Conservation (phyloP, 2,888 invertebrate genomes). For the Diogma glabrata region DNA sequence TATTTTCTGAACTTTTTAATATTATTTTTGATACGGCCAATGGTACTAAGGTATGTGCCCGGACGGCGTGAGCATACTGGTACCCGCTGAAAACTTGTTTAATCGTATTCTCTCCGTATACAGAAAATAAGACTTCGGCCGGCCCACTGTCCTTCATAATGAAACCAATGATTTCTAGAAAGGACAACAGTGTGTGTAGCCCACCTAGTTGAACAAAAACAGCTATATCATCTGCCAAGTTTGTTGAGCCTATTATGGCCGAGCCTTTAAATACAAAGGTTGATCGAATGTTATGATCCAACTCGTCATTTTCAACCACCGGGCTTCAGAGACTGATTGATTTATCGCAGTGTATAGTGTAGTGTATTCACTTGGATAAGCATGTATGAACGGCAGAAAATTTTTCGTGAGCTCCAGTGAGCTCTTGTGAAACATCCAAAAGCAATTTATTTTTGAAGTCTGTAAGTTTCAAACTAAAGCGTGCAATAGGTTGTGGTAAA, state of each 20-base stretch:
- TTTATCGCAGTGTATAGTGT: constrained; percentile 3
- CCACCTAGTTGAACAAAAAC: not conserved
- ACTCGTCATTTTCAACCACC: too few species aligned
- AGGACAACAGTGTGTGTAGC: too few species aligned
- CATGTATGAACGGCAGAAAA: not conserved
- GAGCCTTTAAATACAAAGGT: too few species aligned
- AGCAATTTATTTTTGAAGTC: not conserved
- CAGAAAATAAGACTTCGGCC: too few species aligned
- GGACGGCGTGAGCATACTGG: constrained; percentile 1
- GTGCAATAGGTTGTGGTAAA: not conserved
- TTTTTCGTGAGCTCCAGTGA: too few species aligned
- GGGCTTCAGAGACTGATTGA: not conserved
- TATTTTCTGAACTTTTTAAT: too few species aligned
- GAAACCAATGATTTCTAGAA: too few species aligned
- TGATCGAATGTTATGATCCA: too few species aligned
- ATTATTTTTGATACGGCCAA: too few species aligned
- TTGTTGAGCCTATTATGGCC: not conserved
- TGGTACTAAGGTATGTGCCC: constrained; percentile 1
- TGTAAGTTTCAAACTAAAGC: not conserved
- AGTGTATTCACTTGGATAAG: not conserved
- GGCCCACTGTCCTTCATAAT: too few species aligned
- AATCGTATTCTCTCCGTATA: too few species aligned
- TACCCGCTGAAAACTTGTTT: not conserved
- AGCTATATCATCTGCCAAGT: not conserved
- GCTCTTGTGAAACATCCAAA: not conserved